Percentiles rank a stretch among this genome's conserved stretches.
These are phyloP conservation scores for Mayetiola destructor DNA, from an alignment of 2,888 invertebrate genomes.

Conservation along the genomic window DNA sequence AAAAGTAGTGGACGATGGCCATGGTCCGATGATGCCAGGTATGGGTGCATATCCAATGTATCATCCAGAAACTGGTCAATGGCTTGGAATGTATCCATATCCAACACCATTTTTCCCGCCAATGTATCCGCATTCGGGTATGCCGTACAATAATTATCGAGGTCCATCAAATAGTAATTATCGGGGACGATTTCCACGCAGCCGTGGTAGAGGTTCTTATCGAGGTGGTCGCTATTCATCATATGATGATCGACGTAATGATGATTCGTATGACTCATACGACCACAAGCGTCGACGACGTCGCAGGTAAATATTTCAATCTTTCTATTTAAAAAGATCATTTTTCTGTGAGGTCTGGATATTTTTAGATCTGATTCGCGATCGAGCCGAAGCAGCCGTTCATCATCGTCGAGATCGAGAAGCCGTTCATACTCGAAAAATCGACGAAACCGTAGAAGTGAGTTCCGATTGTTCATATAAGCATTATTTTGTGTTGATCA, in stretches of 20 bases:
- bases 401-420: constrained; percentile 21
- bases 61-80: constrained; percentile 27
- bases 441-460: constrained; percentile 18
- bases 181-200: constrained; percentile 18
- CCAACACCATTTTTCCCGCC: constrained; percentile 26
- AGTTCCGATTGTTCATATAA: neutral
- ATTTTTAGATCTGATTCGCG: neutral
- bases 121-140: constrained; percentile 25
- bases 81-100: constrained; percentile 28
- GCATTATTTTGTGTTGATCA: neutral
- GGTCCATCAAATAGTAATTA: constrained; percentile 20
- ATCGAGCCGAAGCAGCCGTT: constrained; percentile 29
- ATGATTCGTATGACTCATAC: constrained; percentile 24
- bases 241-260: constrained; percentile 28
- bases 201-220: constrained; percentile 34
- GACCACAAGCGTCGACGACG: constrained; percentile 22
- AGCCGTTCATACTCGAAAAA: constrained; percentile 20
- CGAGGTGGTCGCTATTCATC: constrained; percentile 32
- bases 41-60: constrained; percentile 23
- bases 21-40: constrained; percentile 18
- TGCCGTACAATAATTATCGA: constrained; percentile 28
- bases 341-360: neutral
- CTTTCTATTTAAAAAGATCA: neutral
- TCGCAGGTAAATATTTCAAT: constrained; percentile 20
- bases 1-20: constrained; percentile 21